Percentiles rank a stretch among this genome's conserved stretches.
phyloP scores from a whole-genome alignment of 30 jellyfish, hydroid and myxozoan species.

The Aurelia sp. region DNA sequence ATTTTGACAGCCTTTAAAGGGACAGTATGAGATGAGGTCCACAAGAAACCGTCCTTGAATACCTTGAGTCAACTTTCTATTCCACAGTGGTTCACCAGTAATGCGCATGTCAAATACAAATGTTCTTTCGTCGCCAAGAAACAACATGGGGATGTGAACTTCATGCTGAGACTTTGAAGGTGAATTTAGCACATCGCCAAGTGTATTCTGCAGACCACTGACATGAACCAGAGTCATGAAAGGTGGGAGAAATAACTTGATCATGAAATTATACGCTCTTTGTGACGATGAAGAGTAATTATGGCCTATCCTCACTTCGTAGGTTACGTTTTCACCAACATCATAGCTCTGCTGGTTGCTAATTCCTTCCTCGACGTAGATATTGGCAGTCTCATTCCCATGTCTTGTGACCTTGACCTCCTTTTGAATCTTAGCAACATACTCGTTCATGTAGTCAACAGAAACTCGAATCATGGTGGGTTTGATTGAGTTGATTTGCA shows the following conservation, averaged over 20 bases:
- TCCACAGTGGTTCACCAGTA: slow-evolving; percentile 4
- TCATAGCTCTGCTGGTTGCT: not conserved
- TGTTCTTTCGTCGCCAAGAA: slow-evolving; percentile 5
- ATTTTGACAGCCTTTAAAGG: slow-evolving; percentile 6
- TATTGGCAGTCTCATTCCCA: slow-evolving; percentile 31
- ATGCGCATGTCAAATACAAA: slow-evolving; percentile 15
- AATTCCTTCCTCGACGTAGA: not conserved
- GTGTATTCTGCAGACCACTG: slow-evolving; percentile 18
- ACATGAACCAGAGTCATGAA: slow-evolving; percentile 22
- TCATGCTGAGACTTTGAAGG: slow-evolving; percentile 33
- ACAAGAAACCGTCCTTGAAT: slow-evolving; percentile 20
- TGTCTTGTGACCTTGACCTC: slow-evolving; percentile 1
- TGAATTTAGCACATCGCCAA: slow-evolving; percentile 6
- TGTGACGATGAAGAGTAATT: not conserved
- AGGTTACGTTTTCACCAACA: slow-evolving; percentile 42
- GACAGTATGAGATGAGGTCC: slow-evolving; percentile 51
- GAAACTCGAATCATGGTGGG: not conserved
- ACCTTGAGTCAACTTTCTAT: not conserved
- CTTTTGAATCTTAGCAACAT: not conserved
- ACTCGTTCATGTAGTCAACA: slow-evolving; percentile 33
- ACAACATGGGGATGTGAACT: slow-evolving; percentile 20
- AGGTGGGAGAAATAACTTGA: slow-evolving; percentile 36
- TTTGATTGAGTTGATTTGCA: slow-evolving; percentile 1
- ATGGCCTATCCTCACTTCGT: slow-evolving; percentile 9
- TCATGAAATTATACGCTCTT: slow-evolving; percentile 47